Percentiles rank a stretch among this genome's conserved stretches.
Conservation (phyloP, 2,797 vertebrate species). For the Vireo griseus region DNA sequence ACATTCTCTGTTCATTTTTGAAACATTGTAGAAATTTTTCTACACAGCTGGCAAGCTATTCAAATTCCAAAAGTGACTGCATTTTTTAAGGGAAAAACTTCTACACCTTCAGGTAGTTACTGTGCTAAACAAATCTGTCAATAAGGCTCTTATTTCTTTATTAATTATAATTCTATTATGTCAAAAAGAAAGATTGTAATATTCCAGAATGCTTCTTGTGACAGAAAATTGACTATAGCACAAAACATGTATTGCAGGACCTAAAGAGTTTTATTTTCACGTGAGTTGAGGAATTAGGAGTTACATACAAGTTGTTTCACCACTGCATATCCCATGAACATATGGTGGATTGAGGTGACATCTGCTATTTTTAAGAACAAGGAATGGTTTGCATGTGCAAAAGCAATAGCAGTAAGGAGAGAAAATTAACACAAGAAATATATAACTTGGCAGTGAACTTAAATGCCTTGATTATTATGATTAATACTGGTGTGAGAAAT, state of each 20-base stretch:
- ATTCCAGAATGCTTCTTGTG: neutral
- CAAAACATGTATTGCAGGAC: neutral
- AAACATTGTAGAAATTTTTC: neutral
- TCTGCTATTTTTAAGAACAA: neutral
- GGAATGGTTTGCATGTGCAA: neutral
- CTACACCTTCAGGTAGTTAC: neutral
- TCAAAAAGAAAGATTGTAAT: neutral
- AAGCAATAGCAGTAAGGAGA: neutral
- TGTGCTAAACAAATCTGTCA: neutral
- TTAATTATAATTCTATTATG: neutral
- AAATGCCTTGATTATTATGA: neutral
- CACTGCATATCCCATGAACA: neutral
- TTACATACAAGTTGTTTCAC: neutral
- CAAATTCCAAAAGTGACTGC: neutral
- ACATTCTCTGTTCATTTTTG: neutral
- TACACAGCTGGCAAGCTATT: neutral
- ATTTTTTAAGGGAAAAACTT: neutral
- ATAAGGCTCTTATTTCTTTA: neutral
- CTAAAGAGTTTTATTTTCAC: neutral
- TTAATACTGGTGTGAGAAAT: neutral
- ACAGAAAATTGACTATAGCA: neutral
- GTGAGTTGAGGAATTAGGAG: neutral
- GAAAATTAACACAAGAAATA: neutral
- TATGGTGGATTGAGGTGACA: neutral
- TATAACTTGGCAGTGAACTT: neutral